phyloP scores from a whole-genome alignment of 2,113 vertebrate genomes.

The Callipepla squamata region DNA sequence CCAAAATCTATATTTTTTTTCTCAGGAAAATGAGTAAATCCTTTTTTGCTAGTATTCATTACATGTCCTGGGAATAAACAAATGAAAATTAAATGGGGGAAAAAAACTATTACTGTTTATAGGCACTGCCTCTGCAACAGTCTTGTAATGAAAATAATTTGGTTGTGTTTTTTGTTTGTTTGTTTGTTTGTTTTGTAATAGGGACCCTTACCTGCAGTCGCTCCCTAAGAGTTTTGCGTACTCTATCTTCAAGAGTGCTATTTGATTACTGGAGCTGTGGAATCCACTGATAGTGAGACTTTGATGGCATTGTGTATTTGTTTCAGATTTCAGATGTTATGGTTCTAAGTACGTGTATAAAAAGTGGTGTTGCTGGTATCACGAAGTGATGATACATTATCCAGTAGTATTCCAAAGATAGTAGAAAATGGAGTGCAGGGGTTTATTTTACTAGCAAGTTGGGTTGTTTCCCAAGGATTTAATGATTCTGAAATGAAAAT shows the following conservation, averaged over 20 bases:
- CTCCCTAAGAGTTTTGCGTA: background rate
- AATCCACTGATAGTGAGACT: background rate
- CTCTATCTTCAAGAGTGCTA: background rate
- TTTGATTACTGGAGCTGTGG: background rate
- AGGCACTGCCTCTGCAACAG: background rate
- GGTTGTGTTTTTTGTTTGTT: background rate
- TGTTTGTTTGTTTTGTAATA: too few relatives aligned
- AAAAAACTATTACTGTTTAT: background rate
- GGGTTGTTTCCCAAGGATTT: background rate
- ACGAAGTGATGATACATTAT: background rate
- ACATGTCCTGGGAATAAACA: background rate
- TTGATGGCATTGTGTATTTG: accelerated
- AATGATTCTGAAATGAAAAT: background rate
- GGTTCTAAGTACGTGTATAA: background rate
- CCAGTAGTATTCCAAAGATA: background rate
- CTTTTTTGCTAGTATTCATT: background rate
- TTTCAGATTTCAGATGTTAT: background rate
- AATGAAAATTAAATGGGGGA: background rate
- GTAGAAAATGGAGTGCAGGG: background rate
- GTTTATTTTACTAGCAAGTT: background rate
- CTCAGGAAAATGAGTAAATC: background rate
- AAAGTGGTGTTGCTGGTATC: background rate
- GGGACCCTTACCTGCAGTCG: background rate
- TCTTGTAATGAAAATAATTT: background rate
- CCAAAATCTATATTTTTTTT: background rate